These are phyloP conservation scores for Anolis sagrei DNA, from an alignment of 2,113 vertebrate species.

Conservation along the genomic window DNA sequence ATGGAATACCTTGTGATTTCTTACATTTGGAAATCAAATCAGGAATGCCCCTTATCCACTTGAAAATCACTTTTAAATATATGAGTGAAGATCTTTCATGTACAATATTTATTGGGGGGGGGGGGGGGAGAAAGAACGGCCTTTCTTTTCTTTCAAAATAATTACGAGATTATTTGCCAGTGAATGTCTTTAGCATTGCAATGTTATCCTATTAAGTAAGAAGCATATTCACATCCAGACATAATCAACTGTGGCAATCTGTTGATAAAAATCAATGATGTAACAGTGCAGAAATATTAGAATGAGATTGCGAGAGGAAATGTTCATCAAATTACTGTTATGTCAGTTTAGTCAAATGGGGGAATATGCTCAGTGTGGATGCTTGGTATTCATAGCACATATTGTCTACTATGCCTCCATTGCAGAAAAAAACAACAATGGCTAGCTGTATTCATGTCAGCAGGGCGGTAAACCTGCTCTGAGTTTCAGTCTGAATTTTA, in stretches of 20 bases:
- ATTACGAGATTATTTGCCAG: slow-evolving; percentile 14
- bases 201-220: slow-evolving; percentile 19
- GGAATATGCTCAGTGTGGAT: background rate
- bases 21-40: background rate
- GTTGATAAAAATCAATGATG: slow-evolving; percentile 32
- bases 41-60: background rate
- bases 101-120: too few species aligned
- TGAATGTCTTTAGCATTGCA: slow-evolving; percentile 10
- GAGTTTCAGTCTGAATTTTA: background rate
- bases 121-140: background rate
- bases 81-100: background rate
- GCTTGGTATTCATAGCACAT: background rate
- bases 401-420: background rate
- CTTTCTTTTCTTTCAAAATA: background rate
- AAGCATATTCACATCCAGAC: slow-evolving; percentile 17
- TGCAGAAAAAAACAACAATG: too few species aligned
- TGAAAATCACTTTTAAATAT: too few species aligned
- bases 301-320: slow-evolving; percentile 24
- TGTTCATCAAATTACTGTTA: slow-evolving; percentile 26
- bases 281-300: slow-evolving; percentile 30
- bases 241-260: slow-evolving; percentile 23
- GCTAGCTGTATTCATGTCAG: too few species aligned
- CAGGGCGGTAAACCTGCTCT: too few species aligned
- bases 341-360: slow-evolving; percentile 26
- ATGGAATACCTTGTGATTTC: background rate